Evolutionary conservation across 1,140 invertebrate genomes (phyloP).

Genomic region (Sitodiplosis mosellana): DNA sequence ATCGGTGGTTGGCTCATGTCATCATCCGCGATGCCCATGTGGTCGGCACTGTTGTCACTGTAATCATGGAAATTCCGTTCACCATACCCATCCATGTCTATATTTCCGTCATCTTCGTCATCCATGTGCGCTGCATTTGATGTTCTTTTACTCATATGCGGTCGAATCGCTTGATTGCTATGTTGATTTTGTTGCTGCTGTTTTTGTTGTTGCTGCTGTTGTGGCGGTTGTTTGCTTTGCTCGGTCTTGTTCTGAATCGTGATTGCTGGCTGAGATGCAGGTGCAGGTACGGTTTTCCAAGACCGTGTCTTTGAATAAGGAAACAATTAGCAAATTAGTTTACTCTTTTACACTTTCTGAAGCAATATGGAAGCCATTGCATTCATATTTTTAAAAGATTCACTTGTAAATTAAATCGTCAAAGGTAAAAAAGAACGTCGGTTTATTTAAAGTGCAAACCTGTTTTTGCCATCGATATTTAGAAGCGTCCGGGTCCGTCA

Average conservation of each 20-base stretch:
- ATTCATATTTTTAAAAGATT: too few species aligned
- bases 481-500: background rate
- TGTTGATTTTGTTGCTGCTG: slow-evolving; percentile 1
- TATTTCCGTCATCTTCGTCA: background rate
- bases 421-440: too few species aligned
- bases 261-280: too few species aligned
- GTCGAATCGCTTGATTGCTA: background rate
- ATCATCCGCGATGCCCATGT: background rate
- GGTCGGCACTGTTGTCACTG: background rate
- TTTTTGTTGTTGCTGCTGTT: background rate
- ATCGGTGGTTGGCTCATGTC: slow-evolving; percentile 8
- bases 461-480: too few species aligned
- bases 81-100: background rate
- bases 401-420: too few species aligned
- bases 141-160: background rate
- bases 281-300: too few species aligned
- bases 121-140: background rate
- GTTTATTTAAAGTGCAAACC: too few species aligned
- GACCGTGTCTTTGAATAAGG: too few species aligned
- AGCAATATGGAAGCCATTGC: too few species aligned
- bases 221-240: background rate
- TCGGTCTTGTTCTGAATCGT: background rate
- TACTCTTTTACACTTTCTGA: too few species aligned
- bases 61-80: background rate
- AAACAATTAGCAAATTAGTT: too few species aligned